Percentiles rank a stretch among this genome's conserved stretches.
Conservation (phyloP, 2,888 invertebrate genomes). For the Hermaeophaga mercurialis region DNA sequence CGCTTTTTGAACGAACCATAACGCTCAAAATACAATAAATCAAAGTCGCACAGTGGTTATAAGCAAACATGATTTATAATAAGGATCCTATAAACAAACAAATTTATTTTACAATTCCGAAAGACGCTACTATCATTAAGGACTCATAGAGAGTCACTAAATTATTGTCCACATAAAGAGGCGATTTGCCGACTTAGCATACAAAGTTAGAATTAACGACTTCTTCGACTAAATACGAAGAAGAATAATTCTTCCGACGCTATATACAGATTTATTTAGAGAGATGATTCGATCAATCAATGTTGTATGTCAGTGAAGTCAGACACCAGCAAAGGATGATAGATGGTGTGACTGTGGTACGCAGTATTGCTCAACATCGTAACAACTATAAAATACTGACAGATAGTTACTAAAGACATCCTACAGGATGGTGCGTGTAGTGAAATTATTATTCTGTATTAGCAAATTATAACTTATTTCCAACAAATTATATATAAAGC, state of each 20-base stretch:
- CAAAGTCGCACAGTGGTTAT: too few species aligned
- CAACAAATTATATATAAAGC: not conserved
- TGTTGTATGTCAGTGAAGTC: conserved; percentile 40
- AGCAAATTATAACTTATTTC: not conserved
- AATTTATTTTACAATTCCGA: not conserved
- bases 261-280: conserved; percentile 46
- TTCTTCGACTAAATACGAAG: conserved; percentile 15
- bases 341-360: conserved; percentile 43
- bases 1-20: too few species aligned
- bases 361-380: conserved; percentile 44
- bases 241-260: conserved; percentile 26
- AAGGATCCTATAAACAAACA: not conserved
- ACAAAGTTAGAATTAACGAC: conserved; percentile 17
- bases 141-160: not conserved
- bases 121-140: conserved; percentile 1
- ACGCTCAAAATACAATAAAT: too few species aligned
- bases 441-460: not conserved
- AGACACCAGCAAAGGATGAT: conserved; percentile 41
- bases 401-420: not conserved
- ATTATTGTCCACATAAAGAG: conserved; percentile 9
- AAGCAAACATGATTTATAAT: conserved; percentile 4
- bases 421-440: not conserved
- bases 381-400: conserved; percentile 14
- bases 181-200: conserved; percentile 7
- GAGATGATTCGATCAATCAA: conserved; percentile 48